A percentile compares a stretch with the other conserved stretches of the same genome.
Conservation (phyloP, 2,113 vertebrate species). For the Naja naja region DNA sequence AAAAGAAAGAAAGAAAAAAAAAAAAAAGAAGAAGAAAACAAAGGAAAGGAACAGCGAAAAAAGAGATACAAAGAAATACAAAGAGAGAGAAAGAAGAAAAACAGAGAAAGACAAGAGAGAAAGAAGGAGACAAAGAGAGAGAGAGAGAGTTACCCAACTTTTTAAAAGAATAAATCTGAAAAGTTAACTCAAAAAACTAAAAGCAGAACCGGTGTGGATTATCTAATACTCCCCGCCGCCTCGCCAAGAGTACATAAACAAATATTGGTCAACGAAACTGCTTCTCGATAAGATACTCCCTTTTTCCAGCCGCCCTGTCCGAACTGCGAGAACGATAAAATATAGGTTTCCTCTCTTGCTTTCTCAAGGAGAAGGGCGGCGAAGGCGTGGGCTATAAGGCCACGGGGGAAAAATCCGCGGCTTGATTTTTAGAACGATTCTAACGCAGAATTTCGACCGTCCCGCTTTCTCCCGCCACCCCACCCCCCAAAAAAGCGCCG, state of each 20-base stretch:
- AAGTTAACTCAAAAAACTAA: not conserved
- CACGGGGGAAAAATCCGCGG: rapidly evolving
- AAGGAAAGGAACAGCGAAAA: not conserved
- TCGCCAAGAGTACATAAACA: not conserved
- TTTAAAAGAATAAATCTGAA: not conserved
- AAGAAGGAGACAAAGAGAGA: not conserved
- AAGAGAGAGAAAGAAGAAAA: not conserved
- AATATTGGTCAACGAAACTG: not conserved
- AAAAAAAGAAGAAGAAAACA: not conserved
- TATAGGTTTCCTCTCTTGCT: not conserved
- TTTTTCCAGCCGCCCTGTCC: not conserved
- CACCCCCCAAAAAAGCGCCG: not conserved
- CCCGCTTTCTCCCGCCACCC: not conserved
- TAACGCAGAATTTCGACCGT: not conserved
- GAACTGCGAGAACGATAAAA: not conserved
- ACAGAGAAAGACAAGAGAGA: not conserved
- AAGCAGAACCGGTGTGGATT: not conserved
- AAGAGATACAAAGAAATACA: not conserved
- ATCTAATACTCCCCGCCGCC: not conserved
- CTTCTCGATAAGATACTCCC: not conserved
- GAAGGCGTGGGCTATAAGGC: too few relatives aligned
- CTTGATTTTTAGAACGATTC: not conserved
- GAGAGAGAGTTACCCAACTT: not conserved
- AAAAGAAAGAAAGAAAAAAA: not conserved
- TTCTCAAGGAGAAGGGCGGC: not conserved